Evolutionary conservation across 2,888 invertebrate genomes (phyloP).

Genomic region (Drosophila lacicola): DNA sequence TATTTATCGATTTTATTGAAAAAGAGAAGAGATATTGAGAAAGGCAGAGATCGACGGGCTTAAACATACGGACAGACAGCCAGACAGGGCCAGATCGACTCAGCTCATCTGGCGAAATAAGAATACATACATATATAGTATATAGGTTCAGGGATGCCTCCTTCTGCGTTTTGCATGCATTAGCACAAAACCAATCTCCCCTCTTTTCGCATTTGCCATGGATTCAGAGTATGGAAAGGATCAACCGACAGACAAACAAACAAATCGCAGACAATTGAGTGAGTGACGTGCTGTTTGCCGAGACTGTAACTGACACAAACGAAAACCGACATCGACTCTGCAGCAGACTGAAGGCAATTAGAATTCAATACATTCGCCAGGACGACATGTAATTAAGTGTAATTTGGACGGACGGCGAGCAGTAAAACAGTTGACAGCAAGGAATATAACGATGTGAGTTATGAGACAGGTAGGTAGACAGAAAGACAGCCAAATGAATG

Average conservation of each 20-base stretch:
- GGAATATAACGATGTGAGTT: slow-evolving; percentile 44
- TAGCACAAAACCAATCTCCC: no score
- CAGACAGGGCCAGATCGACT: no score
- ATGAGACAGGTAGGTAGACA: slow-evolving; percentile 43
- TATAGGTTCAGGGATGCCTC: no score
- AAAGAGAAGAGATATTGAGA: no score
- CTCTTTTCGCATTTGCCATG: no score
- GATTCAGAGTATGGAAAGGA: slow-evolving; percentile 16
- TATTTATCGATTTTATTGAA: no score
- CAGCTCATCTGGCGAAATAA: no score
- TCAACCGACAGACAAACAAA: slow-evolving; percentile 62
- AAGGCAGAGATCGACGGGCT: no score
- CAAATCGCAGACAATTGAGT: slow-evolving; percentile 76
- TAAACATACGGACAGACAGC: no score
- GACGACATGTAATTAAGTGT: slow-evolving; percentile 67
- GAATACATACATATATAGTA: no score
- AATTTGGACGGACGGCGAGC: slow-evolving; percentile 48
- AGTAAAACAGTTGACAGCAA: slow-evolving; percentile 34
- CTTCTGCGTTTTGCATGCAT: no score
- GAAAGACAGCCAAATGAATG: slow-evolving; percentile 10
- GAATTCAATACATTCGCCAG: slow-evolving; percentile 63
- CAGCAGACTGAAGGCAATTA: slow-evolving; percentile 53
- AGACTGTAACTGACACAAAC: slow-evolving; percentile 45
- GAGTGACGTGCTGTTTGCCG: slow-evolving; percentile 70
- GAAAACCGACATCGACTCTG: slow-evolving; percentile 6